These are phyloP conservation scores for Tetheella fluctuosa DNA, from an alignment of 2,888 invertebrate species.

Conservation along the genomic window DNA sequence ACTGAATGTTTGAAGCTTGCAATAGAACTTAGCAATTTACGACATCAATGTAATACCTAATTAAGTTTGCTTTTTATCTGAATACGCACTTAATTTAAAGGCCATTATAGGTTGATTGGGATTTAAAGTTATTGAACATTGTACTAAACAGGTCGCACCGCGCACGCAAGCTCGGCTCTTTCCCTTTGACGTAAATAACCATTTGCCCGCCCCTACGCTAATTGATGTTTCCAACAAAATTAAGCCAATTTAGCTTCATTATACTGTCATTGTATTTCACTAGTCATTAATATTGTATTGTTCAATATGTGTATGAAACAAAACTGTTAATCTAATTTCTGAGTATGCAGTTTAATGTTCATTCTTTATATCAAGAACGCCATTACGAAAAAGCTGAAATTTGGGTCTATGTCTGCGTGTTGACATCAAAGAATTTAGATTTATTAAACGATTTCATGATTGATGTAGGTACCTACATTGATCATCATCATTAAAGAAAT, in stretches of 20 bases:
- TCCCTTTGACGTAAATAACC: conserved; percentile 53
- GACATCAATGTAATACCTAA: background rate
- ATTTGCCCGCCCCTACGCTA: conserved; percentile 45
- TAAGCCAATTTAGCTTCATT: conserved; percentile 66
- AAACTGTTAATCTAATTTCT: background rate
- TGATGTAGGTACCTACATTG: no score
- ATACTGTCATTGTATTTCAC: conserved; percentile 57
- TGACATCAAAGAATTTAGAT: no score
- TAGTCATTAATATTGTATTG: conserved; percentile 53
- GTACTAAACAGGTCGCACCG: conserved; percentile 42
- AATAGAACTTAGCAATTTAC: background rate
- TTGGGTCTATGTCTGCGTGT: no score
- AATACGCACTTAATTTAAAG: conserved; percentile 11
- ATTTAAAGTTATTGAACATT: conserved; percentile 51
- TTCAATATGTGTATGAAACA: conserved; percentile 26
- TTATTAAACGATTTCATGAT: no score
- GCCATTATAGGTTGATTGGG: background rate
- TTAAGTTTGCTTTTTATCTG: conserved; percentile 2
- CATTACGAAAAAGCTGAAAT: no score
- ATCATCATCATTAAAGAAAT: no score
- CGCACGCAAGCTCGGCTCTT: conserved; percentile 39
- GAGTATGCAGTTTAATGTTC: conserved; percentile 1
- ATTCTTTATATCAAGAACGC: no score
- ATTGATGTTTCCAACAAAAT: conserved; percentile 67
- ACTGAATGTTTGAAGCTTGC: no score